A percentile compares a stretch with the other conserved stretches of the same genome.
Evolutionary conservation across 2,888 invertebrate genomes (phyloP).

Genomic region (Hypsopygia costalis): DNA sequence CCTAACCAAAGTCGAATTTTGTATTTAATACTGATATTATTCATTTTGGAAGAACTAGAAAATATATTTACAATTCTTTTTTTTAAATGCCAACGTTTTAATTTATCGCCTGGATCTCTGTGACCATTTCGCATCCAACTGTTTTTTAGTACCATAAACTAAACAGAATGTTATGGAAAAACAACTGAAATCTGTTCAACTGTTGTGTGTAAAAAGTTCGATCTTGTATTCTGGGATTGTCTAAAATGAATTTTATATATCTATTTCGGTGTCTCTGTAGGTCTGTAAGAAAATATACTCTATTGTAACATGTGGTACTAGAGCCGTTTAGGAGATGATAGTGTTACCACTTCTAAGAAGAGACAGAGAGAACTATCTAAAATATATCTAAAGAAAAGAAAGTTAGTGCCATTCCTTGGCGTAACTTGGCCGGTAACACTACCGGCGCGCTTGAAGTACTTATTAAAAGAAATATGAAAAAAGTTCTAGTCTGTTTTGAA

Average conservation of each 20-base stretch:
- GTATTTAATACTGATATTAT: conserved; percentile 79
- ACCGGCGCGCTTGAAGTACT: too few relatives aligned
- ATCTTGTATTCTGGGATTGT: conserved; percentile 81
- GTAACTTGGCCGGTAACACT: too few relatives aligned
- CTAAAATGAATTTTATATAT: conserved; percentile 73
- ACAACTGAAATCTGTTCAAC: conserved; percentile 42
- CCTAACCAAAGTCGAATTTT: conserved; percentile 78
- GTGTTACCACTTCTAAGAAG: neutral
- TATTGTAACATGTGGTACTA: conserved; percentile 66
- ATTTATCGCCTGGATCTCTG: conserved; percentile 71
- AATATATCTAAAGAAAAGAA: too few relatives aligned
- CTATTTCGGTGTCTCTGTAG: conserved; percentile 66
- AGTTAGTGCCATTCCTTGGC: too few relatives aligned
- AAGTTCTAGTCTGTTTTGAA: too few relatives aligned
- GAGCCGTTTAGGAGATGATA: conserved; percentile 27
- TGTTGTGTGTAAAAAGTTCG: conserved; percentile 77
- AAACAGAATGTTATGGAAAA: conserved; percentile 38
- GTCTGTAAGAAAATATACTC: conserved; percentile 75
- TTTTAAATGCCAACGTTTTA: conserved; percentile 66
- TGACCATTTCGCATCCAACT: conserved; percentile 77
- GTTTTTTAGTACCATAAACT: conserved; percentile 37
- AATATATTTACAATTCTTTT: conserved; percentile 75
- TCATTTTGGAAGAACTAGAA: conserved; percentile 78
- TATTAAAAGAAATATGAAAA: too few relatives aligned
- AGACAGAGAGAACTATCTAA: too few relatives aligned